These are phyloP conservation scores for Protophormia terraenovae DNA, from an alignment of 2,888 invertebrate species.

Conservation along the genomic window DNA sequence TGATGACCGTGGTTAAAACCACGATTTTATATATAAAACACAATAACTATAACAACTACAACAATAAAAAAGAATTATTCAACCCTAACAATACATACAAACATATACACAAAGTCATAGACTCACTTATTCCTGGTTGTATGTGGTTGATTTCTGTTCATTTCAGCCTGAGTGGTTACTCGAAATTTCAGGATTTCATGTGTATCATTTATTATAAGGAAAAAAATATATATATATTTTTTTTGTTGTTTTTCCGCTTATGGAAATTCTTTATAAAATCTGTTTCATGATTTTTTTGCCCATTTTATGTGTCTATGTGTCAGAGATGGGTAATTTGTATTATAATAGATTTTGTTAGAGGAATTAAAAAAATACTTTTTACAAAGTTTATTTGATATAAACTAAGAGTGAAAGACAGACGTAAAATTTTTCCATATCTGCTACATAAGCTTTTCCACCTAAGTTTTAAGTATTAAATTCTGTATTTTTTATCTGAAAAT, in stretches of 20 bases:
- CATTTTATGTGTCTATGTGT: not conserved
- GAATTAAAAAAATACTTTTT: too few relatives aligned
- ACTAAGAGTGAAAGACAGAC: too few relatives aligned
- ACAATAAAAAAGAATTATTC: slow-evolving; percentile 18
- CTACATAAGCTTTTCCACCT: too few relatives aligned
- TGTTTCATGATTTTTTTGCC: not conserved
- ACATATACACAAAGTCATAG: not conserved
- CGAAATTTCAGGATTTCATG: slow-evolving; percentile 43
- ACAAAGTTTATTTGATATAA: too few relatives aligned
- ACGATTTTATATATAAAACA: not conserved
- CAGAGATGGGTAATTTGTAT: not conserved
- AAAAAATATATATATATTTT: not conserved
- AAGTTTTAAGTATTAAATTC: too few relatives aligned
- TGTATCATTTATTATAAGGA: slow-evolving; percentile 23
- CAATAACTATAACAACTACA: slow-evolving; percentile 1
- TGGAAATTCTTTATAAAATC: not conserved
- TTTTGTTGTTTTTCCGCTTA: not conserved
- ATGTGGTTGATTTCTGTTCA: slow-evolving; percentile 3
- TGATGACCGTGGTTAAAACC: slow-evolving; percentile 35
- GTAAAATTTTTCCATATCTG: too few relatives aligned
- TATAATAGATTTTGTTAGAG: not conserved
- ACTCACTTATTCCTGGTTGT: not conserved
- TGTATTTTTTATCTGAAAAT: too few relatives aligned
- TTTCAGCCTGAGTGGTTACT: slow-evolving; percentile 46
- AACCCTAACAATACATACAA: slow-evolving; percentile 4